Evolutionary conservation across 2,797 vertebrate genomes (phyloP).

Genomic region (Eulemur coronatus): DNA sequence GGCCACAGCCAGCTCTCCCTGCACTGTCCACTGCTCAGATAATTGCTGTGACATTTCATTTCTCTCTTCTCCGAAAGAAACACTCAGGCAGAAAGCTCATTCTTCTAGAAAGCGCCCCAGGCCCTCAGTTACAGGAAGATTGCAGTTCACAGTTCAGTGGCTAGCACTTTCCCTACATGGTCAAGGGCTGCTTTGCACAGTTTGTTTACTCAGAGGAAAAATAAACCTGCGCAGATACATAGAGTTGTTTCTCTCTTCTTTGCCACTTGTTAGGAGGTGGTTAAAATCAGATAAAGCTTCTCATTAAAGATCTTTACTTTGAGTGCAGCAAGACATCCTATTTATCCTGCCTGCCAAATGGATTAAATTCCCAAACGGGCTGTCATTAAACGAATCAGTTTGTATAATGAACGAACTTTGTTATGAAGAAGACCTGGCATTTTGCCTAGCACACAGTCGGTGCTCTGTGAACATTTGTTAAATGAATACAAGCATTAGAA

Average conservation of each 20-base stretch:
- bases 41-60: conserved; percentile 81
- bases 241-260: not conserved
- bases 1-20: conserved; percentile 53
- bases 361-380: not conserved
- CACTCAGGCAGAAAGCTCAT: conserved; percentile 55
- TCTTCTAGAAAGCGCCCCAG: conserved; percentile 51
- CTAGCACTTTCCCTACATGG: not conserved
- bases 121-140: not conserved
- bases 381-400: not conserved
- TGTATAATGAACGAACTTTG: not conserved
- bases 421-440: not conserved
- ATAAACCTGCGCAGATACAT: not conserved
- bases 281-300: conserved; percentile 42
- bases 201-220: conserved; percentile 57
- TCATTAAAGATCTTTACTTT: conserved; percentile 14
- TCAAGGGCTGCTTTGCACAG: not conserved
- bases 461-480: not conserved
- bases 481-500: not conserved
- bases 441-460: not conserved
- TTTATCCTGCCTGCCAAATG: not conserved
- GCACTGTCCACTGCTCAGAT: conserved; percentile 62
- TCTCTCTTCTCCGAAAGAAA: conserved; percentile 61
- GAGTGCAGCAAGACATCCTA: not conserved
- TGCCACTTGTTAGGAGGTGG: conserved; percentile 46
- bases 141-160: not conserved